These are phyloP conservation scores for Temnothorax nylanderi DNA, from an alignment of 1,140 invertebrate species.

Conservation along the genomic window DNA sequence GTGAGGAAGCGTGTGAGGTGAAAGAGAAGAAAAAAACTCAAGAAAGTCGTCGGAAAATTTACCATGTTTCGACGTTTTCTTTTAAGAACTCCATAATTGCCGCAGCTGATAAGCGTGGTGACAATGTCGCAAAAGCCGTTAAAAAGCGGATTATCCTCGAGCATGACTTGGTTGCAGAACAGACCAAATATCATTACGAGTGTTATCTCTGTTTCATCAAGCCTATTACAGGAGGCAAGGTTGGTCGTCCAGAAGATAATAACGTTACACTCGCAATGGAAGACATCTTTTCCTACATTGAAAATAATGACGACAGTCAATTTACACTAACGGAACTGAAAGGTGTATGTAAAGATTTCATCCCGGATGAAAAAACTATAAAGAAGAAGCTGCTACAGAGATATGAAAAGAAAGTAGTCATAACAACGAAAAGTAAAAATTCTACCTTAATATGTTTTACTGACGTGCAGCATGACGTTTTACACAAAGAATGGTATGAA, in stretches of 20 bases:
- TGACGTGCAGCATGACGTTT: not conserved
- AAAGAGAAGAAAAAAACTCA: not conserved
- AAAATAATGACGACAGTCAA: not conserved
- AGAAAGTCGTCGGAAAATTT: not conserved
- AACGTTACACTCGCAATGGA: not conserved
- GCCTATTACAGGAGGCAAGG: not conserved
- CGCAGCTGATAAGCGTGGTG: not conserved
- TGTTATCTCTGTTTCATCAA: not conserved
- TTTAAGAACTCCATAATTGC: not conserved
- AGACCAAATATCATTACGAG: not conserved
- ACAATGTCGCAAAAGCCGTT: not conserved
- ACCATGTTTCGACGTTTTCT: not conserved
- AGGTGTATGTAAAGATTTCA: not conserved
- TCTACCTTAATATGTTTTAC: not conserved
- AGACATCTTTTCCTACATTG: not conserved
- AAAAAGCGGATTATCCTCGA: not conserved
- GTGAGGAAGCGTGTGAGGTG: not conserved
- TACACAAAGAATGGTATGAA: not conserved
- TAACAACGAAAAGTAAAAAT: not conserved
- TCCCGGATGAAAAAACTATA: not conserved
- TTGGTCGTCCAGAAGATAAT: not conserved
- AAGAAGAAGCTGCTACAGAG: not conserved
- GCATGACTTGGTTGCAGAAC: not conserved
- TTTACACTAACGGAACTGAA: not conserved
- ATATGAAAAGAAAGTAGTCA: not conserved